Conservation (phyloP, 1,140 invertebrate genomes). For the Brachionus rubens region DNA sequence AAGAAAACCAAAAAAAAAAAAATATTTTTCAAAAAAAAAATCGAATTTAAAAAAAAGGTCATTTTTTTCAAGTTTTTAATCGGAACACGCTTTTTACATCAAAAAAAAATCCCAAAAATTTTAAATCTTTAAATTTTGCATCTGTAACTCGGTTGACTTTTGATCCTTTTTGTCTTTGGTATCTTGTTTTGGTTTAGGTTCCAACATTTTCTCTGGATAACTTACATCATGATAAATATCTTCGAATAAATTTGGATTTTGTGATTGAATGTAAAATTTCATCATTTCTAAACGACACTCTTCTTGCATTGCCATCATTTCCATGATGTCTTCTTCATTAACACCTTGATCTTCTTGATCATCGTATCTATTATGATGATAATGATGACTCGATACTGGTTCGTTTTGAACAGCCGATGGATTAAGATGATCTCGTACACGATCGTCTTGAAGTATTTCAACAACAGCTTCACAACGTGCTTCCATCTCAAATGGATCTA, state of each 20-base stretch:
- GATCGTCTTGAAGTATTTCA: conserved; percentile 8
- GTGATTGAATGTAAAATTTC: conserved; percentile 45
- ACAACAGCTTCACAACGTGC: conserved; percentile 25
- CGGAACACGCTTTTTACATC: too few relatives aligned
- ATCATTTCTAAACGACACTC: conserved; percentile 43
- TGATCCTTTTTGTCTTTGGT: too few relatives aligned
- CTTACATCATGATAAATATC: conserved; percentile 41
- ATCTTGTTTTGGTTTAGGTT: neutral
- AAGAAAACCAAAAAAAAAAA: too few relatives aligned
- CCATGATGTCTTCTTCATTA: conserved; percentile 18
- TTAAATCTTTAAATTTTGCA: neutral
- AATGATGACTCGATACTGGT: too few relatives aligned
- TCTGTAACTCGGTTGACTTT: neutral
- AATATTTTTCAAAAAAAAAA: too few relatives aligned
- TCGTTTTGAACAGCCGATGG: neutral
- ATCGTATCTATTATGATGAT: too few relatives aligned
- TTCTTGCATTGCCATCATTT: conserved; percentile 45
- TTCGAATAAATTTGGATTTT: conserved; percentile 29
- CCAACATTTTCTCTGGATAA: conserved; percentile 10
- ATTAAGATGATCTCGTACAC: neutral
- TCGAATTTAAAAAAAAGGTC: too few relatives aligned
- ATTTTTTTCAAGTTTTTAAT: too few relatives aligned
- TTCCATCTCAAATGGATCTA: conserved; percentile 26
- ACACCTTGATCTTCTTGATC: neutral
- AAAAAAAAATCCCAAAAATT: too few relatives aligned